Evolutionary conservation across 2,797 vertebrate species (phyloP).

Genomic region (Eulemur mongoz): DNA sequence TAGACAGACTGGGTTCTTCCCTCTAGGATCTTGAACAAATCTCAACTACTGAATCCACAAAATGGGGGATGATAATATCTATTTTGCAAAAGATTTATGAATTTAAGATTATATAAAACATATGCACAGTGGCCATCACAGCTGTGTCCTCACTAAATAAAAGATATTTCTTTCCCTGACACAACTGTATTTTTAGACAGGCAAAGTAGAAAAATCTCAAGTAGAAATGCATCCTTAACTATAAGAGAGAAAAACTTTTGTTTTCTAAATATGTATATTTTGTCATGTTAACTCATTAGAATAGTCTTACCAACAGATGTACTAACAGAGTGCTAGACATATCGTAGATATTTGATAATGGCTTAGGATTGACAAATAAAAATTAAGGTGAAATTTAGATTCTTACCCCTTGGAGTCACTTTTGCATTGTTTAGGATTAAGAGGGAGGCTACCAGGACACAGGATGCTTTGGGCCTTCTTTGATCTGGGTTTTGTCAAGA

Average conservation of each 20-base stretch:
- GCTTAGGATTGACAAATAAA: background rate
- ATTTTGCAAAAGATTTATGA: conserved; percentile 1
- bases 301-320: conserved; percentile 46
- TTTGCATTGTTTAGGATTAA: conserved; percentile 39
- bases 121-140: background rate
- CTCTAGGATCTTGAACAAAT: background rate
- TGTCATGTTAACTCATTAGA: conserved; percentile 41
- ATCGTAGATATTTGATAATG: conserved; percentile 50
- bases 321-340: conserved; percentile 48
- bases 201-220: background rate
- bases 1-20: background rate
- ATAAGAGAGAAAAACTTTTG: conserved; percentile 18
- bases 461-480: background rate
- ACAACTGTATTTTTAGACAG: background rate
- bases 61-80: background rate
- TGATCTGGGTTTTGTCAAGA: background rate
- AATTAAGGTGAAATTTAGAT: background rate
- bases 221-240: conserved; percentile 6
- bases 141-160: background rate
- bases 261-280: conserved; percentile 18
- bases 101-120: background rate
- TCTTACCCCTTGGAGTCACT: conserved; percentile 21
- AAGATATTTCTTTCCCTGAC: background rate
- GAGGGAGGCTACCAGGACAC: background rate
- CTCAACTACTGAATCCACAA: background rate